Conservation (phyloP, 2,113 vertebrate species). For the Lasiurus borealis region DNA sequence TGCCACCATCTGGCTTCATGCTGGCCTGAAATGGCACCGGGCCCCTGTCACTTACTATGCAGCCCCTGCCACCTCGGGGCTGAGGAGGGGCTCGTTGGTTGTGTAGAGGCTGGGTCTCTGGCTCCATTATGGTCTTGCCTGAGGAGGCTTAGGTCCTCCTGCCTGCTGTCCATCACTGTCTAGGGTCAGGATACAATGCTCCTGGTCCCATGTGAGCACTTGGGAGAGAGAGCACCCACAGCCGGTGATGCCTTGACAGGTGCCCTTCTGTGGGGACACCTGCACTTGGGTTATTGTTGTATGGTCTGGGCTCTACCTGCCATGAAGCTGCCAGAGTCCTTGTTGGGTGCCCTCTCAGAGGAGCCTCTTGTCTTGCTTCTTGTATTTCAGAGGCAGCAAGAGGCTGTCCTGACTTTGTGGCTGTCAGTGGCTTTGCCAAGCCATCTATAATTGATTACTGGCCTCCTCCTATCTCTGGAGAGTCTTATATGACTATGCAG, state of each 20-base stretch:
- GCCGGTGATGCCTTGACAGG: background rate
- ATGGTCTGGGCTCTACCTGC: background rate
- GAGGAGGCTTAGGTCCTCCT: background rate
- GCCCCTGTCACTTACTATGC: background rate
- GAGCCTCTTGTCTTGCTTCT: conserved; percentile 24
- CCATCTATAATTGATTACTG: conserved; percentile 31
- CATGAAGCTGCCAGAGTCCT: background rate
- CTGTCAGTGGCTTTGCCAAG: background rate
- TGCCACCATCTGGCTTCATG: background rate
- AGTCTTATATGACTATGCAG: conserved; percentile 28
- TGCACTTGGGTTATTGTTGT: background rate
- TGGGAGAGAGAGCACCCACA: accelerated
- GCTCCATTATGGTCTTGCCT: background rate
- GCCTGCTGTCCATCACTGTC: background rate
- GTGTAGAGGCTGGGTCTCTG: background rate
- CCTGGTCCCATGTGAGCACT: background rate
- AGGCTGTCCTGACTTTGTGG: background rate
- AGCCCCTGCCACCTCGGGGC: background rate
- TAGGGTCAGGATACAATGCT: background rate
- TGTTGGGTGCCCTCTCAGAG: background rate
- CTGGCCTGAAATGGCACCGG: background rate
- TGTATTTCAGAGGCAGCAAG: conserved; percentile 45
- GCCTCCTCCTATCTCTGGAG: conserved; percentile 6
- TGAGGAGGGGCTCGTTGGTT: background rate
- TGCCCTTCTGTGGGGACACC: background rate